Evolutionary conservation across 2,888 invertebrate species (phyloP), one percentile per base, ranked within the genome.

Genomic region (Netelia inedita): DNA sequence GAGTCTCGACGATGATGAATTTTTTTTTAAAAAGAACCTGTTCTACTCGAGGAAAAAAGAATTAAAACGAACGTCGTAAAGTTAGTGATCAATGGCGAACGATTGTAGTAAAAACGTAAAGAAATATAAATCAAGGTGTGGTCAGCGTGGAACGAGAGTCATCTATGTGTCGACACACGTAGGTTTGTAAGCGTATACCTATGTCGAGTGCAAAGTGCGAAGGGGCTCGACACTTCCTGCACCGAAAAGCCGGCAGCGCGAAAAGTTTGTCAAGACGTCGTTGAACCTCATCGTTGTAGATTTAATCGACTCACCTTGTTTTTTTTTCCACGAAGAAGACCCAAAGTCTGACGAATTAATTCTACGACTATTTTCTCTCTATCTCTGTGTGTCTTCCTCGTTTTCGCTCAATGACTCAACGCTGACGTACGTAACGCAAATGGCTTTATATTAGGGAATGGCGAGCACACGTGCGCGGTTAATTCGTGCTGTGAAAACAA

Each of bases 351-450:
- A 68, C 43, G 46, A 14, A 55, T 65, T 66, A 46, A 23, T 19
- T 74, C 9, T 46, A 5, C 16, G n/a, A 53, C 35, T 59, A 16
- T 53, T 35, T 19, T 43, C 16, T 41, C 43, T 43, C 10, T 72
- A n/a, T 59, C 2, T 46, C 23, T 59, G 11, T 16, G 41, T 79
- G 8, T 28, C 35, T 53, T 43, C 61, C 68, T 71, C 73, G 43
- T 21, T 43, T 41, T 50, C 23, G 23, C 63, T n/a, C 75, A 35
- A 87, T 90, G 90, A 86, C 87, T 87, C 86, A 87, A 79, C 86
- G 75, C 83, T 69, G 82, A 78, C 87, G 76, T 55, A 78, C 59
- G 81, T 61, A 82, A 80, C 78, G 69, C 66, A 80, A 69, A 80
- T 68, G 59, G 43, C 46, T 76, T 19, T n/a, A n/a, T n/a, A n/a